Percentiles rank a stretch among this genome's conserved stretches.
These are phyloP conservation scores for Polyodon spathula DNA, from an alignment of 2,113 vertebrate genomes.

Conservation along the genomic window DNA sequence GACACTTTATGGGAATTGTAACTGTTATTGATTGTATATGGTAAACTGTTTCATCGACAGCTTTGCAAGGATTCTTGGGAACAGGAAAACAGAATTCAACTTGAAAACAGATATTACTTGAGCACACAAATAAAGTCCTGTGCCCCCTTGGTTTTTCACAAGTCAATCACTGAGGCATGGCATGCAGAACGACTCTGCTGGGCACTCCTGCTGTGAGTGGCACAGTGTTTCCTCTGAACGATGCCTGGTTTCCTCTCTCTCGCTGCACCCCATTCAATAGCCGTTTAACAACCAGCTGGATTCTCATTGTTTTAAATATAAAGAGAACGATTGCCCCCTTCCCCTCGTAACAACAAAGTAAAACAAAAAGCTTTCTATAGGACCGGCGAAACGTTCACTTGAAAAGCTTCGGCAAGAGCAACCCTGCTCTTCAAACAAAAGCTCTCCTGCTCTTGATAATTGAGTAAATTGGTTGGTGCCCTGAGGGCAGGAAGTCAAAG, in stretches of 20 bases:
- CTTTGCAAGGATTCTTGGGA: too few species aligned
- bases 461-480: constrained; percentile 55
- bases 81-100: too few species aligned
- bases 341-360: constrained; percentile 15
- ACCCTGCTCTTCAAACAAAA: constrained; percentile 39
- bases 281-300: background rate
- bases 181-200: constrained; percentile 7
- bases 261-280: background rate
- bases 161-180: too few species aligned
- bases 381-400: constrained; percentile 6
- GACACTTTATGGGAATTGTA: too few species aligned
- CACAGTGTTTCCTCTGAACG: background rate
- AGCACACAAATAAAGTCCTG: too few species aligned
- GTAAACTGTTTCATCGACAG: too few species aligned
- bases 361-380: constrained; percentile 13
- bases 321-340: background rate
- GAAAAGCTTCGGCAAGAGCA: constrained; percentile 6
- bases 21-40: too few species aligned
- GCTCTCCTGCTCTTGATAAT: constrained; percentile 46
- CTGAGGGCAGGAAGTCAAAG: constrained; percentile 47
- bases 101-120: too few species aligned
- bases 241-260: background rate
- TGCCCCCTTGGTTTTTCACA: too few species aligned
- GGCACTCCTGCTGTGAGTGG: background rate
- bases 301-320: background rate